Evolutionary conservation across 1,140 invertebrate species (phyloP).

Genomic region (Habropoda laboriosa): DNA sequence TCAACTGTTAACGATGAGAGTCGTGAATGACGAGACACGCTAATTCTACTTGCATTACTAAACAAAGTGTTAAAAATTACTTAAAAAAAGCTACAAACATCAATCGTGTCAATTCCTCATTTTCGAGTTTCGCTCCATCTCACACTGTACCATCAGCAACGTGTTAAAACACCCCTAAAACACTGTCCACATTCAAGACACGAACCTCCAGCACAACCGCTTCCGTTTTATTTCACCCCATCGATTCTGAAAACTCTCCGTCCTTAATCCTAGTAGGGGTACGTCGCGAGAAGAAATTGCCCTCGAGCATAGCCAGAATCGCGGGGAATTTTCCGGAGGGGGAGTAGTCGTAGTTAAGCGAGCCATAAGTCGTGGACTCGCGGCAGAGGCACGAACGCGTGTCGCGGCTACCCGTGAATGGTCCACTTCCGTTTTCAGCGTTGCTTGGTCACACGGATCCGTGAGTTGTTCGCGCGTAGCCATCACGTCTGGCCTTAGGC

Average conservation of each 20-base stretch:
- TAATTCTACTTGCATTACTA: no score
- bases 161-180: no score
- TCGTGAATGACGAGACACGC: no score
- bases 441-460: conserved; percentile 25
- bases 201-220: neutral
- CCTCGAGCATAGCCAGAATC: neutral
- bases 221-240: neutral
- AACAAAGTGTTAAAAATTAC: no score
- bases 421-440: conserved; percentile 53
- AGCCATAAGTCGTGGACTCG: conserved; percentile 12
- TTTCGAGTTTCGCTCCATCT: no score
- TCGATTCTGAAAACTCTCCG: neutral
- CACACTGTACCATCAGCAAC: no score
- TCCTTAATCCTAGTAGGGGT: neutral
- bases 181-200: neutral
- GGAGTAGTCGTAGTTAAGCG: neutral
- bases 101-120: no score
- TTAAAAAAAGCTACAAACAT: no score
- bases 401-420: conserved; percentile 32
- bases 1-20: no score
- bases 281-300: neutral
- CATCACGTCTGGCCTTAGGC: conserved; percentile 62
- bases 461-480: conserved; percentile 63
- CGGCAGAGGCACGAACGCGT: conserved; percentile 11
- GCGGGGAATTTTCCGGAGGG: neutral